Conservation (phyloP, 2,113 vertebrate species). For the Alosa alosa region DNA sequence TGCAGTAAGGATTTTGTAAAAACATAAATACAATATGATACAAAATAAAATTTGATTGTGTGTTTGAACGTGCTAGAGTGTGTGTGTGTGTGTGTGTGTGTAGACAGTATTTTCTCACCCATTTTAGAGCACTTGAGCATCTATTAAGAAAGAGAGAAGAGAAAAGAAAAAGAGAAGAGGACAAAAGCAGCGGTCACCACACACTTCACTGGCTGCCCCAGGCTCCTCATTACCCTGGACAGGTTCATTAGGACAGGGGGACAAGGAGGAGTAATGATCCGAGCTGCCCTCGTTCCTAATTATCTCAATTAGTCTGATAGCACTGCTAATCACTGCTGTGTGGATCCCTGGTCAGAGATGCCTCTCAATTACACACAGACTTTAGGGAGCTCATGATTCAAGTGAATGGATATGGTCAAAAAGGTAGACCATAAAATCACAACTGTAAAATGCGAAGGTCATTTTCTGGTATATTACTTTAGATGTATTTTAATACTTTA, state of each 20-base stretch:
- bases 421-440: no score
- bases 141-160: conserved; percentile 47
- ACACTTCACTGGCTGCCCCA: neutral
- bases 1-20: conserved; percentile 40
- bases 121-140: conserved; percentile 57
- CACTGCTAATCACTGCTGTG: neutral
- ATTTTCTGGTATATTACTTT: no score
- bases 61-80: neutral
- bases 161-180: conserved; percentile 16
- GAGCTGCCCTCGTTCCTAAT: neutral
- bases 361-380: neutral
- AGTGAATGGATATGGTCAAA: neutral
- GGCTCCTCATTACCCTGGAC: neutral
- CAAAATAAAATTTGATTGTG: neutral
- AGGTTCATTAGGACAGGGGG: neutral
- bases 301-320: neutral
- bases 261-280: neutral
- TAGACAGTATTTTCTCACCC: conserved; percentile 52
- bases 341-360: neutral
- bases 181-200: neutral
- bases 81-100: neutral
- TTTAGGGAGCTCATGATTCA: neutral
- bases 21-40: neutral
- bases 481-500: no score
- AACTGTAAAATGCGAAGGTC: no score